phyloP scores from a whole-genome alignment of 2,113 vertebrate species.

The Callithrix jacchus region DNA sequence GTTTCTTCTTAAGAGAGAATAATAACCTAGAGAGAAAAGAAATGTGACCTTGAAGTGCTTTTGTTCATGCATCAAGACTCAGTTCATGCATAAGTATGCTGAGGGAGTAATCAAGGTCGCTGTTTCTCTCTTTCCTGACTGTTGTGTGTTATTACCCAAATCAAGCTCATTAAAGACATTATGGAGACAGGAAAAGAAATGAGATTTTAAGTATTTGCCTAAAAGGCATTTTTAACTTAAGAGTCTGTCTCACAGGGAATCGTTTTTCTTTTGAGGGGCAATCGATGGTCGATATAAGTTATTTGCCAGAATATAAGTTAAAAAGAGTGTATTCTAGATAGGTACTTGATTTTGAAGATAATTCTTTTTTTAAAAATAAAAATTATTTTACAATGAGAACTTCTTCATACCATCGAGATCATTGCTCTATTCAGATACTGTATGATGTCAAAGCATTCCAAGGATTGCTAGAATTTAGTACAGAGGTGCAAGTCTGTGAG shows the following conservation, averaged over 20 bases:
- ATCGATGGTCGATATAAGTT: neutral
- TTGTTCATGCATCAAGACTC: neutral
- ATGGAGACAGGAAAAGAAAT: slow-evolving; percentile 56
- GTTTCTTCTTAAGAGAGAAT: slow-evolving; percentile 12
- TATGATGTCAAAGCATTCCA: slow-evolving; percentile 67
- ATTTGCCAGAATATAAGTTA: slow-evolving; percentile 39
- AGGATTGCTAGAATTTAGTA: slow-evolving; percentile 62
- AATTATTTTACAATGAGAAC: slow-evolving; percentile 47
- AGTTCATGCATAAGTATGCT: neutral
- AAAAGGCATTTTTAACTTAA: slow-evolving; percentile 54
- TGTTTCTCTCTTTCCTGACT: slow-evolving; percentile 57
- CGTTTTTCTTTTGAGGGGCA: slow-evolving; percentile 34
- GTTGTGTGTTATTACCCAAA: slow-evolving; percentile 59
- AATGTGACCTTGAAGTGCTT: slow-evolving; percentile 8
- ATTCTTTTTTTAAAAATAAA: slow-evolving; percentile 62
- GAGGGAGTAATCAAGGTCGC: neutral
- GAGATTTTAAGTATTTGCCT: slow-evolving; percentile 44
- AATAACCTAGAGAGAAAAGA: slow-evolving; percentile 25
- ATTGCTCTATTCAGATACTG: slow-evolving; percentile 63
- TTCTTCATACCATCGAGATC: slow-evolving; percentile 43
- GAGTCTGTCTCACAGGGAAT: neutral
- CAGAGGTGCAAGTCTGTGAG: slow-evolving; percentile 52
- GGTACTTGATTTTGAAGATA: slow-evolving; percentile 59
- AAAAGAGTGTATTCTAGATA: neutral
- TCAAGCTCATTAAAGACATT: slow-evolving; percentile 43